Conservation (phyloP, 2,797 vertebrate species). For the Amniataba percoides region DNA sequence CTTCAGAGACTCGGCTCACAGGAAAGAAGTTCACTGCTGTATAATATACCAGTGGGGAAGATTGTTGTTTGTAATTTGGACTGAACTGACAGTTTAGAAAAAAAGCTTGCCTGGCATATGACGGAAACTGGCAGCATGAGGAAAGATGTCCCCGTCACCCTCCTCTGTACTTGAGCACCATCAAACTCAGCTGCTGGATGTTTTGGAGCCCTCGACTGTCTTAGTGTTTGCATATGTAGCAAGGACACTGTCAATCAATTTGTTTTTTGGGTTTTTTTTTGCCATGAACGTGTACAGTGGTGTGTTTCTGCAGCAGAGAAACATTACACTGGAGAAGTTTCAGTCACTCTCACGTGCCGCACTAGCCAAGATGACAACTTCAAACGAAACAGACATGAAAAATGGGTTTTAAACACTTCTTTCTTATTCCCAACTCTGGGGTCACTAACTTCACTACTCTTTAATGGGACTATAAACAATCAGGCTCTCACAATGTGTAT, state of each 20-base stretch:
- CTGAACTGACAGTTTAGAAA: not conserved
- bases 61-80: not conserved
- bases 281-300: not conserved
- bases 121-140: not conserved
- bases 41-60: not conserved
- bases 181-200: not conserved
- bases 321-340: not conserved
- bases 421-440: not conserved
- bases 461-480: constrained; percentile 37
- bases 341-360: not conserved
- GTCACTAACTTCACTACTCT: constrained; percentile 22
- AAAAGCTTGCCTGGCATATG: not conserved
- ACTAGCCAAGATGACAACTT: not conserved
- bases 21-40: not conserved
- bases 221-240: not conserved
- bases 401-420: not conserved
- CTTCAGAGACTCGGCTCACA: not conserved
- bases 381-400: not conserved
- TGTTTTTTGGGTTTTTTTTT: not conserved
- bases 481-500: constrained; percentile 44
- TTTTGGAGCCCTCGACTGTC: too few species aligned
- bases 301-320: not conserved
- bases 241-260: not conserved
- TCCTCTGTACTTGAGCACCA: not conserved
- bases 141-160: not conserved